These are phyloP conservation scores for Octomys mimax DNA, from an alignment of 2,797 vertebrate species.

Conservation along the genomic window DNA sequence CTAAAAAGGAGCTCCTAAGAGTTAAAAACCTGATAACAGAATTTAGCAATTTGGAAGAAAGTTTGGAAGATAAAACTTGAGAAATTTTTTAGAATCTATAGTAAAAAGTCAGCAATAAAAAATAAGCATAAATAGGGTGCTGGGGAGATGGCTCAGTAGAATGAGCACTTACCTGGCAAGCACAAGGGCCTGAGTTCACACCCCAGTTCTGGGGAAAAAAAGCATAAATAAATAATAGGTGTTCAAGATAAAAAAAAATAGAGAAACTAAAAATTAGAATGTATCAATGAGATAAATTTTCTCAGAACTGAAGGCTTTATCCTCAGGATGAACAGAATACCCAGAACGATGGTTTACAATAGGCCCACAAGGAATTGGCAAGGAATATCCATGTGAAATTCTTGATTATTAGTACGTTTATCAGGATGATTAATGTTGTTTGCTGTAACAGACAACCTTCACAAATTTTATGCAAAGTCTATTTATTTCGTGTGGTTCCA, in stretches of 20 bases:
- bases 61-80: slow-evolving; percentile 1
- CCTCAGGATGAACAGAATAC: neutral
- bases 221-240: slow-evolving; percentile 23
- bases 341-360: neutral
- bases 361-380: neutral
- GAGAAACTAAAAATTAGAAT: slow-evolving; percentile 32
- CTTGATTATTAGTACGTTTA: neutral
- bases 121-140: neutral
- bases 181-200: no score
- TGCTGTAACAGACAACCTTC: neutral
- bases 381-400: neutral
- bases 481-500: neutral
- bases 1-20: neutral
- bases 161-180: no score
- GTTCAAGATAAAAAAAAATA: neutral
- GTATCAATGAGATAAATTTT: slow-evolving; percentile 47
- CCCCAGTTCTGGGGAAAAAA: neutral
- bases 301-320: neutral
- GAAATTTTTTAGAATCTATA: neutral
- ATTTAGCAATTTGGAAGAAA: slow-evolving; percentile 23
- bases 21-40: neutral
- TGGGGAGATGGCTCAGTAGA: no score
- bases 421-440: neutral
- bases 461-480: neutral
- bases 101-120: neutral